A percentile compares a stretch with the other conserved stretches of the same genome.
Conservation (phyloP, 2,888 invertebrate species). For the Calameuta pallipes region DNA sequence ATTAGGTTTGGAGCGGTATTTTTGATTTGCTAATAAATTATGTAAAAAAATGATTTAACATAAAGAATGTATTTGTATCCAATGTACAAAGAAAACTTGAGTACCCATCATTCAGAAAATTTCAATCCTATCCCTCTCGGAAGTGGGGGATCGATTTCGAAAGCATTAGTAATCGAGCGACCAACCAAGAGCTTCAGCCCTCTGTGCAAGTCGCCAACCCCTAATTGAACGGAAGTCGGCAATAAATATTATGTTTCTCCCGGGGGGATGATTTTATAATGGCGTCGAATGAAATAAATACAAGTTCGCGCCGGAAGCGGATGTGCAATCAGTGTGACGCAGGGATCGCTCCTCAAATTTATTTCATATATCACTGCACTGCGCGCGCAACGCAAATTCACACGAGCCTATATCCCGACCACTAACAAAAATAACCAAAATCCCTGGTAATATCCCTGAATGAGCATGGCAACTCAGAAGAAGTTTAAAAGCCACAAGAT, state of each 20-base stretch:
- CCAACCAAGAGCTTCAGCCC: slow-evolving; percentile 22
- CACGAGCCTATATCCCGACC: background rate
- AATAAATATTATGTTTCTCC: slow-evolving; percentile 63
- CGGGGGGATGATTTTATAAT: slow-evolving; percentile 57
- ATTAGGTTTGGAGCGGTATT: background rate
- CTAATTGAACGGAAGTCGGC: slow-evolving; percentile 65
- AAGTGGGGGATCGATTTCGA: slow-evolving; percentile 40
- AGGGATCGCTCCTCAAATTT: slow-evolving; percentile 20
- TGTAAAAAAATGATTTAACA: background rate
- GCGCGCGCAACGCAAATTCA: background rate
- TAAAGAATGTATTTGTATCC: background rate
- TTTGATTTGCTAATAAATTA: background rate
- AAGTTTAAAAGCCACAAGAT: background rate
- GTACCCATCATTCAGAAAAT: background rate
- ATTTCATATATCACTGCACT: slow-evolving; percentile 18
- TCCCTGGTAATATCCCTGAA: background rate
- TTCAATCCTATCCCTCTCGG: background rate
- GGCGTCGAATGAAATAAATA: slow-evolving; percentile 41
- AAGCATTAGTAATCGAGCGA: slow-evolving; percentile 40
- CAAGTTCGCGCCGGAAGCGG: slow-evolving; percentile 53
- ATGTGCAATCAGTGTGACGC: slow-evolving; percentile 57
- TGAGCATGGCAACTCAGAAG: background rate
- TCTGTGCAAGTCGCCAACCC: slow-evolving; percentile 47
- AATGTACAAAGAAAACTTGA: background rate
- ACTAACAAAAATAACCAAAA: background rate